A percentile compares a stretch with the other conserved stretches of the same genome.
Evolutionary conservation across 2,888 invertebrate genomes (phyloP).

Genomic region (Scaptomyza reducta): DNA sequence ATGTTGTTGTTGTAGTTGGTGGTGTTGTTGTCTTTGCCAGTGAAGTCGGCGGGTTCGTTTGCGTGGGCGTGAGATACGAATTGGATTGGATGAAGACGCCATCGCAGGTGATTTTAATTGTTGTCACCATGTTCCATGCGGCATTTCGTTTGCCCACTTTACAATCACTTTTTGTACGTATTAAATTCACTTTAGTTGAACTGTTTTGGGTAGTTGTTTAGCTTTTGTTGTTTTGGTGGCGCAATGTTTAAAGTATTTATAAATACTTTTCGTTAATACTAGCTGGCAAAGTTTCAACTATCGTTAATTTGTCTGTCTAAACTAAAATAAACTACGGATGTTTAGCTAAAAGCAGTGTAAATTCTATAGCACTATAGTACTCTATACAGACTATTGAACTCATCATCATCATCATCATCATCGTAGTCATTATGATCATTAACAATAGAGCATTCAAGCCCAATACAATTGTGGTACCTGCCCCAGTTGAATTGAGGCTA

Average conservation of each 20-base stretch:
- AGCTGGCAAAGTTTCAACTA: too few relatives aligned
- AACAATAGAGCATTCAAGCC: conserved; percentile 16
- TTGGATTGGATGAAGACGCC: conserved; percentile 84
- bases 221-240: conserved; percentile 1
- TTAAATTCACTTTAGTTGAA: conserved; percentile 1
- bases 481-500: conserved; percentile 64
- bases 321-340: too few relatives aligned
- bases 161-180: neutral
- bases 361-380: neutral
- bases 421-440: neutral
- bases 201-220: neutral
- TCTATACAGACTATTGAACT: conserved; percentile 4
- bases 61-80: conserved; percentile 79
- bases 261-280: too few relatives aligned
- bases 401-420: conserved; percentile 1
- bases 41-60: conserved; percentile 34
- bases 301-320: too few relatives aligned
- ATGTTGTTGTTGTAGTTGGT: conserved; percentile 23
- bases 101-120: conserved; percentile 84
- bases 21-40: conserved; percentile 14
- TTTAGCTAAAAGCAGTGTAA: too few relatives aligned
- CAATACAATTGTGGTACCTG: conserved; percentile 8
- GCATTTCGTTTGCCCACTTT: conserved; percentile 43
- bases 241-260: neutral
- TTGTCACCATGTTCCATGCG: conserved; percentile 82